Base-by-base conservation (phyloP, 2,113 vertebrate genomes). In the Gadus chalcogrammus region DNA sequence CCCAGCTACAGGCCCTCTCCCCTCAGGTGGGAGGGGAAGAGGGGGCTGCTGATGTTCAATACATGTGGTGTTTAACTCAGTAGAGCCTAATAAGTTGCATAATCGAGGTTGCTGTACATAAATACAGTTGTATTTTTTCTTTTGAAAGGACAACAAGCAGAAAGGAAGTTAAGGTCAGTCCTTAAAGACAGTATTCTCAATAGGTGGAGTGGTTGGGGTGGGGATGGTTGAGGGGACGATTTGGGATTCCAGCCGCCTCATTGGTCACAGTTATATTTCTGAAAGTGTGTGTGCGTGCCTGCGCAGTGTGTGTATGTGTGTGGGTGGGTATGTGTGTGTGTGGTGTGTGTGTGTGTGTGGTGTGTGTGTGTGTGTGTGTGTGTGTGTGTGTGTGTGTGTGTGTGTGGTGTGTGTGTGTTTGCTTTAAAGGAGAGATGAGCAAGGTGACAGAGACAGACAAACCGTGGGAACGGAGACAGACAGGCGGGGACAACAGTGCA, bases 401-500 rank as follows among this genome's bases (percentile, higher is more conserved):
- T 24, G 61, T 28, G 61, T 62, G 61, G n/a, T 62, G 61, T 28
- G 22, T 62, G 61, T 62, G 61, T 62, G 18, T 24, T 18, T 12
- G 22, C 4, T 15, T 2, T 62, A 24, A 13, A 15, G 70, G 27
- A 76, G 67, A 35, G 18, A 59, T 20, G 67, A 58, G 9, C 5
- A 59, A 16, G 53, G 58, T 3, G 35, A 61, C 20, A 22, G 24
- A n/a, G 28, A 56, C n/a, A 35, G 31, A 16, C 2, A 35, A 15
- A 53, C 62, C 22, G 8, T 12, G 17, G 24, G 22, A 56, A 56
- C 3, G 56, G 16, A 35, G 27, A 35, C 2, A 60, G 66, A 64
- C 60, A 55, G 67, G 61, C 5, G 55, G 24, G 70, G 53, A 67
- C 55, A 58, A 38, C 73, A 76, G 64, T 48, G 67, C 74, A 4